Percentiles rank a stretch among this genome's conserved stretches.
These are phyloP conservation scores for Melipona beecheii DNA, from an alignment of 2,888 invertebrate genomes.

Conservation along the genomic window DNA sequence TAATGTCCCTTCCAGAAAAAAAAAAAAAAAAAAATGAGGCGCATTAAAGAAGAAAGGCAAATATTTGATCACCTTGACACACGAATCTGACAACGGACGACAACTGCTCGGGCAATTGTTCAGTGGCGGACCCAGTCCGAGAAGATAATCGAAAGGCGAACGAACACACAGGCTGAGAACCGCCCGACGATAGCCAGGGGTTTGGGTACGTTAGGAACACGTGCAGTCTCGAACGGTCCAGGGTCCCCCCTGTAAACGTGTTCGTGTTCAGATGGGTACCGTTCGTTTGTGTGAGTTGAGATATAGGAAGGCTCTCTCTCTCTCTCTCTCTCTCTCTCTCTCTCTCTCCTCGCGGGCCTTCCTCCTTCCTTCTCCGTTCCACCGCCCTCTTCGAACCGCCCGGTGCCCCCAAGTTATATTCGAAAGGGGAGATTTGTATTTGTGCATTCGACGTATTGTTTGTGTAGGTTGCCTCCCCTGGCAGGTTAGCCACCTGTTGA, in stretches of 20 bases:
- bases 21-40: not conserved
- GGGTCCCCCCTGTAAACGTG: constrained; percentile 78
- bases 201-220: constrained; percentile 84
- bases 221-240: constrained; percentile 83
- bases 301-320: constrained; percentile 75
- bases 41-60: constrained; percentile 15
- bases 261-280: constrained; percentile 79
- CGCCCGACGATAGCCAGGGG: constrained; percentile 77
- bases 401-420: constrained; percentile 74
- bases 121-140: not conserved
- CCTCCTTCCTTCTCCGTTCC: constrained; percentile 55
- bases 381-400: constrained; percentile 28
- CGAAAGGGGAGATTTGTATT: constrained; percentile 81
- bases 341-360: constrained; percentile 32
- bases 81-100: constrained; percentile 1
- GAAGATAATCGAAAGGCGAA: constrained; percentile 14
- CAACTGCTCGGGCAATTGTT: constrained; percentile 7
- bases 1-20: not conserved
- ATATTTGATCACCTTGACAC: constrained; percentile 16
- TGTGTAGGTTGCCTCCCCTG: constrained; percentile 81
- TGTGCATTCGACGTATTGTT: constrained; percentile 83
- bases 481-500: constrained; percentile 84
- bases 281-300: constrained; percentile 78
- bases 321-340: constrained; percentile 49
- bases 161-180: constrained; percentile 77